phyloP scores from a whole-genome alignment of 2,113 vertebrate genomes.

The Leptocoma aspasia region DNA sequence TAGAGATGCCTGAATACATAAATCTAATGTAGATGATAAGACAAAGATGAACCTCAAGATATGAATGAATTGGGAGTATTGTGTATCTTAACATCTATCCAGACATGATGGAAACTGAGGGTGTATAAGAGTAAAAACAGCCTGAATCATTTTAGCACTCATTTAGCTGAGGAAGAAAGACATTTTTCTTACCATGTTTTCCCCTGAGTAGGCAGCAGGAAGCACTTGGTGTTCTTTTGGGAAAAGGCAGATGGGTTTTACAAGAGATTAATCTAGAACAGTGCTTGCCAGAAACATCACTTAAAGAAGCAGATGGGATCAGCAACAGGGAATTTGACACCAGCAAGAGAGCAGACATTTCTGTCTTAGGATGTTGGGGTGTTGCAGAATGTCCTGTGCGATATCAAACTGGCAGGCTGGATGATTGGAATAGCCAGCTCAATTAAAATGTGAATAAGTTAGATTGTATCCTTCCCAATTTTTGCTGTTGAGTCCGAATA shows the following conservation, averaged over 20 bases:
- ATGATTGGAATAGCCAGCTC: not conserved
- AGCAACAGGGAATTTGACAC: not conserved
- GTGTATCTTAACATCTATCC: not conserved
- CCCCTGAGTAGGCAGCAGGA: not conserved
- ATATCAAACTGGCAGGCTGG: not conserved
- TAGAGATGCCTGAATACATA: not conserved
- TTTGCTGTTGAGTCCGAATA: not conserved
- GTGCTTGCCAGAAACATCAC: not conserved
- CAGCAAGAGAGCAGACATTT: not conserved
- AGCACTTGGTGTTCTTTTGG: not conserved
- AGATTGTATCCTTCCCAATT: not conserved
- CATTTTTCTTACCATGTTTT: not conserved
- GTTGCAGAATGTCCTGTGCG: not conserved
- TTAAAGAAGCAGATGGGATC: not conserved
- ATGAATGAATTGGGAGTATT: not conserved
- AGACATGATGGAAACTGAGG: not conserved
- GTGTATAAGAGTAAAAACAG: not conserved
- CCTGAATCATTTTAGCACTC: not conserved
- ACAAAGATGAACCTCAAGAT: not conserved
- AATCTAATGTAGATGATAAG: not conserved
- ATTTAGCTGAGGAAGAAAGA: not conserved
- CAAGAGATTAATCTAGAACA: not conserved
- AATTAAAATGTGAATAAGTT: not conserved
- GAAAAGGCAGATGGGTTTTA: constrained; percentile 17
- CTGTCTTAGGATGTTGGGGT: not conserved